Percentiles rank a stretch among this genome's conserved stretches.
Conservation (phyloP, 2,113 vertebrate genomes). For the Condylura cristata region DNA sequence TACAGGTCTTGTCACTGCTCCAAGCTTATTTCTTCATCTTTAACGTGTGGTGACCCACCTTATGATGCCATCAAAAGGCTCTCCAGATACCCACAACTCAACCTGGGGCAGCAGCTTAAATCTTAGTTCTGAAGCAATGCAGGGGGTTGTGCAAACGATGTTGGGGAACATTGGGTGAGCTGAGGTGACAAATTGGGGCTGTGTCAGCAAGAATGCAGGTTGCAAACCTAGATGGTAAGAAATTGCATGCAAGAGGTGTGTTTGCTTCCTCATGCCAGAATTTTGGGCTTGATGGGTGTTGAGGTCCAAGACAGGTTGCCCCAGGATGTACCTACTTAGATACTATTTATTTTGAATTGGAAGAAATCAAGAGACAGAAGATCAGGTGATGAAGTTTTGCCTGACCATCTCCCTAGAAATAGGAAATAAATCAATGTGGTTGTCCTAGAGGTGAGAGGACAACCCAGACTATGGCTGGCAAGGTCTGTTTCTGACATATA, state of each 20-base stretch:
- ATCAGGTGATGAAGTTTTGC: no score
- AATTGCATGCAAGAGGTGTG: not conserved
- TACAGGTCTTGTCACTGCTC: not conserved
- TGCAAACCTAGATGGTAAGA: not conserved
- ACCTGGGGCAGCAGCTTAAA: not conserved
- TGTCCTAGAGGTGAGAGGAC: no score
- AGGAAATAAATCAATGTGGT: no score
- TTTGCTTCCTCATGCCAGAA: not conserved
- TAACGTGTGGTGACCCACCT: not conserved
- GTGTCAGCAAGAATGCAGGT: not conserved
- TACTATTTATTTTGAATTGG: no score
- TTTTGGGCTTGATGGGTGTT: not conserved
- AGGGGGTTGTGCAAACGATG: not conserved
- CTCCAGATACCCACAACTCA: accelerated
- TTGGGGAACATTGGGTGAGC: not conserved
- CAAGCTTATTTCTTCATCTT: not conserved
- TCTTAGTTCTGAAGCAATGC: not conserved
- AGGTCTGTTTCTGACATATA: no score
- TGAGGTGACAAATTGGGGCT: not conserved
- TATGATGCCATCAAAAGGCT: not conserved
- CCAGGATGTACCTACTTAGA: no score
- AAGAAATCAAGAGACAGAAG: no score
- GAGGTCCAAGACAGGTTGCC: no score
- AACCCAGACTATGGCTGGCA: no score
- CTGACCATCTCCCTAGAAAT: no score